Conservation (phyloP, 2,113 vertebrate species). For the Corapipo altera region DNA sequence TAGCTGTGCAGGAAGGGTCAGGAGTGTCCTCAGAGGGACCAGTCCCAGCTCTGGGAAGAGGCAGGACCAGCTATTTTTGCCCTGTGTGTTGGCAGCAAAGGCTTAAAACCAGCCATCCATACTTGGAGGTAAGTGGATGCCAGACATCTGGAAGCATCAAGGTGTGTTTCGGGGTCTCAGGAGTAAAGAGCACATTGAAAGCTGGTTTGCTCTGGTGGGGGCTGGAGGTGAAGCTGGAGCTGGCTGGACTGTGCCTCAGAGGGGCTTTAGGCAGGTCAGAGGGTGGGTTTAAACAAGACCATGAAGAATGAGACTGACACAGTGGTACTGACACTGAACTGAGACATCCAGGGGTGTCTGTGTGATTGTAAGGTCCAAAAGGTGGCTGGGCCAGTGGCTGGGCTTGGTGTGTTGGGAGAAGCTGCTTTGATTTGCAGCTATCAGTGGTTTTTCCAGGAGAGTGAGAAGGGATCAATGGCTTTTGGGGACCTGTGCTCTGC, state of each 20-base stretch:
- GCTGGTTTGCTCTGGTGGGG: neutral
- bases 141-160: accelerated
- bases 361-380: neutral
- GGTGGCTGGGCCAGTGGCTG: too few species aligned
- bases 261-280: neutral
- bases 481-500: neutral
- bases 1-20: neutral
- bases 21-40: neutral
- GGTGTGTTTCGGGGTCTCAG: neutral
- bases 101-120: neutral
- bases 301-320: neutral
- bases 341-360: neutral
- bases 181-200: accelerated
- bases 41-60: too few species aligned
- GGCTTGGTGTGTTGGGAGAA: neutral
- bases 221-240: neutral
- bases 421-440: neutral
- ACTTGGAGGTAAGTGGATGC: neutral
- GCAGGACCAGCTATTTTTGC: neutral
- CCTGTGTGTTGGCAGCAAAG: accelerated
- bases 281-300: neutral
- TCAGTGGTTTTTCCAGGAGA: neutral
- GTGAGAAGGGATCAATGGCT: neutral
- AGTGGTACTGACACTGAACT: neutral
- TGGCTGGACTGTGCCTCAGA: neutral